Percentiles rank a stretch among this genome's conserved stretches.
Evolutionary conservation across 2,797 vertebrate species (phyloP).

Genomic region (Hyperoplus lanceolatus): DNA sequence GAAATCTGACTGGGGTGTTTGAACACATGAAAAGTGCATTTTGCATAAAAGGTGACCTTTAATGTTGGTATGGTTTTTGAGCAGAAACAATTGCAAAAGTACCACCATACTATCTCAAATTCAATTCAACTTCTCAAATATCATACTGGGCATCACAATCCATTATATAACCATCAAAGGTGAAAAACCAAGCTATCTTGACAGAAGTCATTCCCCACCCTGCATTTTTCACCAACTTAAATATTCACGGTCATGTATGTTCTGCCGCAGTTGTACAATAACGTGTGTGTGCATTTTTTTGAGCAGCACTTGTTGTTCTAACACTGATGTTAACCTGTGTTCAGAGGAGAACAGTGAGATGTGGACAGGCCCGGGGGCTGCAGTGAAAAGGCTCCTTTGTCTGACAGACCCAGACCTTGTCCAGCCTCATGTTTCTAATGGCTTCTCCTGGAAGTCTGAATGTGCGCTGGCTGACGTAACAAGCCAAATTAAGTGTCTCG

Average conservation of each 20-base stretch:
- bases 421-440: slow-evolving; percentile 60
- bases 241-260: background rate
- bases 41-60: too few species aligned
- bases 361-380: background rate
- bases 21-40: too few species aligned
- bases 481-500: slow-evolving; percentile 66
- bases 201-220: too few species aligned
- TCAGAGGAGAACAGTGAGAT: slow-evolving; percentile 7
- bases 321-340: slow-evolving; percentile 5
- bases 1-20: too few species aligned
- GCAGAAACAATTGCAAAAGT: too few species aligned
- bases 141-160: too few species aligned
- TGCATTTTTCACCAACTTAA: background rate
- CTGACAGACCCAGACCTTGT: slow-evolving; percentile 50
- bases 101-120: too few species aligned
- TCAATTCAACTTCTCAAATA: too few species aligned
- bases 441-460: slow-evolving; percentile 59
- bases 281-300: background rate
- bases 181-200: too few species aligned
- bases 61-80: too few species aligned
- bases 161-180: too few species aligned
- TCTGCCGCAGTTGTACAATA: background rate
- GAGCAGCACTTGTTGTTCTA: slow-evolving; percentile 1
- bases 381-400: slow-evolving; percentile 72
- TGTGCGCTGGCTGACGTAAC: slow-evolving; percentile 55